phyloP scores from a whole-genome alignment of 2,888 invertebrate species.

The Xanthia togata region DNA sequence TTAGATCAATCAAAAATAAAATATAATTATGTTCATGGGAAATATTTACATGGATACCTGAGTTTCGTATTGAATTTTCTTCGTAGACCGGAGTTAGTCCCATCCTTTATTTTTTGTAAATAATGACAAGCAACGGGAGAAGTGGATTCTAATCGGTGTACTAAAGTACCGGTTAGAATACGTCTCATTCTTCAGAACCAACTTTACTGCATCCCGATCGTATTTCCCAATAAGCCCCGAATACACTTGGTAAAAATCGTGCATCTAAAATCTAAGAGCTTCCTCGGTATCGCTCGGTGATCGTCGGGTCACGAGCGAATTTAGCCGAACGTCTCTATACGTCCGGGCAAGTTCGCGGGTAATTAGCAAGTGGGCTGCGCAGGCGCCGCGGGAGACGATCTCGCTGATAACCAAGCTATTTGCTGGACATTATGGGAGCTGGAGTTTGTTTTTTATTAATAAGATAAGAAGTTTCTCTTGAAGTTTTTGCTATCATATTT shows the following conservation, averaged over 20 bases:
- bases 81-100: background rate
- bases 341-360: conserved; percentile 64
- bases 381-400: conserved; percentile 69
- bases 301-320: conserved; percentile 69
- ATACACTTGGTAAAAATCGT: conserved; percentile 66
- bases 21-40: background rate
- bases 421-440: conserved; percentile 52
- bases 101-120: background rate
- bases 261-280: conserved; percentile 72
- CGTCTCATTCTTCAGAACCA: conserved; percentile 15
- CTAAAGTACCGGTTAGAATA: conserved; percentile 1
- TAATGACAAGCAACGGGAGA: background rate
- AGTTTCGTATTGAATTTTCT: background rate
- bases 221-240: conserved; percentile 47
- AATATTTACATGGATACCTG: background rate
- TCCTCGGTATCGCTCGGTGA: conserved; percentile 53
- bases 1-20: too few relatives aligned
- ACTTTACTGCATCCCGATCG: conserved; percentile 9
- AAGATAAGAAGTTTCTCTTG: conserved; percentile 30
- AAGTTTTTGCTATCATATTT: conserved; percentile 9
- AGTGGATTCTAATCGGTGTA: background rate
- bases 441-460: conserved; percentile 45
- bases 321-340: conserved; percentile 63
- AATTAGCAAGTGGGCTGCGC: conserved; percentile 73
- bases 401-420: conserved; percentile 61